Base-by-base conservation (phyloP, 2,888 invertebrate genomes). In the Iselma pallidipennis region DNA sequence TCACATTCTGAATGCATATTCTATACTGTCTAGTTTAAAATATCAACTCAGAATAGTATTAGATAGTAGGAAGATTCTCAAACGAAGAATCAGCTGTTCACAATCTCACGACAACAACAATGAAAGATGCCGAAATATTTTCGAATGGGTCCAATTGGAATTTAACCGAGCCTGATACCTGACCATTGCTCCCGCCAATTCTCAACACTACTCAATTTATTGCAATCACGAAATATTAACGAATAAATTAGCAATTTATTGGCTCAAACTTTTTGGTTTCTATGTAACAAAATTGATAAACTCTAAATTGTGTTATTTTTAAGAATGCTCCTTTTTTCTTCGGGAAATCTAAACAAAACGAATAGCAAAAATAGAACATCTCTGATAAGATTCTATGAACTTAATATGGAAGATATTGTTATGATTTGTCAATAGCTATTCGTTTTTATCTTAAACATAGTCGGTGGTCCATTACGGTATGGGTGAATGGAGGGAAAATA, bases 81-180 rank as follows among this genome's bases (percentile, higher is more conserved):
- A 28, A 16, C 21, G 21, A 7, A 14, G 49, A 55, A 63, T 63
- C 63, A 63, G 59, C 59, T 63, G 63, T 55, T 63, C 55, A 55
- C 57, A 55, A 52, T 52, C 55, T 58, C 26, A 4, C 16, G 42
- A 16, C 6, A 61, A n/a, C n/a, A n/a, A 37, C 37, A 37, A 37
- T 37, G 37, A 16, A 59, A 59, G 37, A 51, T 52, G 42, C 59
- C 56, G 57, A 54, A 51, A 29, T 51, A 55, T 51, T 59, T 60
- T 57, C 57, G 60, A 60, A 64, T 60, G 57, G 57, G 42, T 60
- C 63, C 55, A 57, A 64, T 60, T 60, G 60, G 63, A 64, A 64
- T 60, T 59, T 28, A 57, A 60, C 59, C 63, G 21, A 10, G 19
- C 12, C 42, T 9, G 42, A 21, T 42, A 51, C 29, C 51, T 51